These are phyloP conservation scores for Menura novaehollandiae DNA, from an alignment of 2,113 vertebrate species.

Conservation along the genomic window DNA sequence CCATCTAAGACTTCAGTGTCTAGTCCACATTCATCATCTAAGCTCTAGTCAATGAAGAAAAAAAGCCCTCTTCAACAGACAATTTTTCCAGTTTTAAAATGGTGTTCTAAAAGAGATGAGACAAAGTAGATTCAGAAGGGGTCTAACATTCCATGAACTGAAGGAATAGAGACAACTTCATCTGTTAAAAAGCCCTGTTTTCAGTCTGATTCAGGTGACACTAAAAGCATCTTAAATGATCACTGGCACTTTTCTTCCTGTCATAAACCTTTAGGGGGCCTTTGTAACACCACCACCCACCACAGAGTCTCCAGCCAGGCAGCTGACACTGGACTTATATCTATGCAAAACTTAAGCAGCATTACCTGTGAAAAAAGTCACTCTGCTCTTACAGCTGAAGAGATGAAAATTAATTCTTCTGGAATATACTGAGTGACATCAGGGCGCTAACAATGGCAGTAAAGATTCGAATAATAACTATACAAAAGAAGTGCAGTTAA, in stretches of 20 bases:
- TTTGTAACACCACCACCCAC: not conserved
- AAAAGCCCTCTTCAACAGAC: not conserved
- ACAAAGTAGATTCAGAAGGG: not conserved
- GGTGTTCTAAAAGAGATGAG: not conserved
- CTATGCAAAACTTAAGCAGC: not conserved
- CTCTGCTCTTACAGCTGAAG: not conserved
- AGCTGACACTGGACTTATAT: not conserved
- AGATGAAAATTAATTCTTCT: not conserved
- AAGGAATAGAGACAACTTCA: not conserved
- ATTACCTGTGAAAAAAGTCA: not conserved
- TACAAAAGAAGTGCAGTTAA: not conserved
- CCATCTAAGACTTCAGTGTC: not conserved
- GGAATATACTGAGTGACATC: not conserved
- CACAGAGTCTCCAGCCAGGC: not conserved
- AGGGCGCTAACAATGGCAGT: not conserved
- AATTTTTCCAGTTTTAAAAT: not conserved
- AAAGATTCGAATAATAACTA: not conserved
- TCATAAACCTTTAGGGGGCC: not conserved
- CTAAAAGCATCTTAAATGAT: not conserved
- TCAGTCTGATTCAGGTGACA: not conserved
- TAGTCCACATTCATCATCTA: not conserved
- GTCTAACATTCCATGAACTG: not conserved
- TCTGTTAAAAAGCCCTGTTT: not conserved
- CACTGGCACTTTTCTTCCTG: not conserved
- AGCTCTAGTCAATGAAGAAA: not conserved